phyloP scores from a whole-genome alignment of 2,797 vertebrate genomes.

The Myotis pilosus region DNA sequence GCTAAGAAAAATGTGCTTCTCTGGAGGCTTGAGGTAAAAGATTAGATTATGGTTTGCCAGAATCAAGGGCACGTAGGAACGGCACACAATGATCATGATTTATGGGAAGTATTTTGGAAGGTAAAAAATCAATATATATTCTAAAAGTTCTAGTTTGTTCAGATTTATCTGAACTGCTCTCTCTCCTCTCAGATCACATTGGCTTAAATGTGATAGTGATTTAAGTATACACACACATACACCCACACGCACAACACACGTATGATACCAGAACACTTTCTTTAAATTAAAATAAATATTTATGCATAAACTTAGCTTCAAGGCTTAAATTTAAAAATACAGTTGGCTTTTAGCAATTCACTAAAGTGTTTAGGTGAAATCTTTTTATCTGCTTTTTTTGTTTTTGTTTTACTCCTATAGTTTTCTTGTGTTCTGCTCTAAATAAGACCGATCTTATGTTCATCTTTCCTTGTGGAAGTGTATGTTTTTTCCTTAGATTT shows the following conservation, averaged over 20 bases:
- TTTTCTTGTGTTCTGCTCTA: background rate
- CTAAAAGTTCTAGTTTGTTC: slow-evolving; percentile 78
- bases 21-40: slow-evolving; percentile 69
- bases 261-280: background rate
- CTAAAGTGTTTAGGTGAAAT: background rate
- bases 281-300: background rate
- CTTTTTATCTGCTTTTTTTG: background rate
- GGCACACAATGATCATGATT: slow-evolving; percentile 80
- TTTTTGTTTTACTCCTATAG: background rate
- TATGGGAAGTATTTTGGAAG: slow-evolving; percentile 79
- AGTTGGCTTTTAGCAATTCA: background rate
- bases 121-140: slow-evolving; percentile 82
- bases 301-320: background rate
- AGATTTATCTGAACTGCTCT: slow-evolving; percentile 71
- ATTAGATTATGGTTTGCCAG: slow-evolving; percentile 68
- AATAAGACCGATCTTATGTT: background rate
- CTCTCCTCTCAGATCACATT: background rate
- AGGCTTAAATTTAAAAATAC: background rate
- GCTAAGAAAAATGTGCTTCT: slow-evolving; percentile 72
- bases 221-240: background rate
- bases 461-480: background rate
- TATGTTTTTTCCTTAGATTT: background rate
- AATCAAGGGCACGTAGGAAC: slow-evolving; percentile 78
- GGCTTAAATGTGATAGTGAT: background rate
- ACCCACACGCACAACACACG: background rate